Evolutionary conservation across 2,113 vertebrate species (phyloP).

Genomic region (Sciurus niger): DNA sequence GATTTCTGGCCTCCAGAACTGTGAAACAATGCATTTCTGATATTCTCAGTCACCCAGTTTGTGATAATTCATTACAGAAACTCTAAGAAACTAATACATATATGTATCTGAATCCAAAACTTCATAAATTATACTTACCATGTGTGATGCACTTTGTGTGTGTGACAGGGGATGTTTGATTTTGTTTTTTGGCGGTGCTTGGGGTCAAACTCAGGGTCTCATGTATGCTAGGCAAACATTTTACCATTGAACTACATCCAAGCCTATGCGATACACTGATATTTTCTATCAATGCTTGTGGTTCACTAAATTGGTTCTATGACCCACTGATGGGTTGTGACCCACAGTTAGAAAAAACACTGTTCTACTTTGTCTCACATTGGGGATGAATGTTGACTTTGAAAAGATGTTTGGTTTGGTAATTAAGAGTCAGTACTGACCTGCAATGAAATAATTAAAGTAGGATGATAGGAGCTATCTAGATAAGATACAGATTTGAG

Average conservation of each 20-base stretch:
- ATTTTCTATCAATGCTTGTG: constrained; percentile 1
- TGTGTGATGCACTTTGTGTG: background rate
- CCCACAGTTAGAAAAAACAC: background rate
- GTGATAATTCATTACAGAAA: background rate
- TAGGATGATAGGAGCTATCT: background rate
- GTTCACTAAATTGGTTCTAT: constrained; percentile 1
- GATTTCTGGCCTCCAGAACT: background rate
- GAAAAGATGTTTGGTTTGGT: constrained; percentile 2
- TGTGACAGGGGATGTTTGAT: too few species aligned
- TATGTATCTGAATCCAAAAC: background rate
- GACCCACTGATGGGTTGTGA: background rate
- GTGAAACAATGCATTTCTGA: background rate
- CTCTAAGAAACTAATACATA: background rate
- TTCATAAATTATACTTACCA: background rate
- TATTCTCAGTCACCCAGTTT: background rate
- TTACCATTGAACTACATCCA: too few species aligned
- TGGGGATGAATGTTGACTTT: constrained; percentile 12
- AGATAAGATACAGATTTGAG: background rate
- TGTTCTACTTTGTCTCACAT: background rate
- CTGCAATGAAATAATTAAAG: background rate
- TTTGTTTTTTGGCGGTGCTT: too few species aligned
- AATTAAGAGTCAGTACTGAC: background rate
- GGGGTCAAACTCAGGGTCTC: too few species aligned
- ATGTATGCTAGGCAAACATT: too few species aligned
- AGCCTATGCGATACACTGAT: background rate